Conservation (phyloP, 2,888 invertebrate species). For the Plebejus melissa region DNA sequence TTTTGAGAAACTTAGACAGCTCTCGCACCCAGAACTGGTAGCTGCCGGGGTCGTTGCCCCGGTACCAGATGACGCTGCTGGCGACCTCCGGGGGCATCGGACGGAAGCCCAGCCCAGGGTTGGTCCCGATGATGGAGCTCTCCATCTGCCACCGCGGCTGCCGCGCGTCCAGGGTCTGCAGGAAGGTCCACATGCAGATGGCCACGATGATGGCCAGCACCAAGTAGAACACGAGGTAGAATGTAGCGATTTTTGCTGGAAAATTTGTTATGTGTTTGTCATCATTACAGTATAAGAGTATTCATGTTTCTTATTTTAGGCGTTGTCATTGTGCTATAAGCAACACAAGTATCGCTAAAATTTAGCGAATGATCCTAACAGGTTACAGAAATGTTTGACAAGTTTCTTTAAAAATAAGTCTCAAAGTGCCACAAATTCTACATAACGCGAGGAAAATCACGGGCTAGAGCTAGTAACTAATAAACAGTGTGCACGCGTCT, state of each 20-base stretch:
- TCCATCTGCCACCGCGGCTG: slow-evolving; percentile 94
- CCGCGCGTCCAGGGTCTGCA: slow-evolving; percentile 92
- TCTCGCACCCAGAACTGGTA: slow-evolving; percentile 89
- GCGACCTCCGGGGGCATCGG: slow-evolving; percentile 94
- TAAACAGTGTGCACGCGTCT: background rate
- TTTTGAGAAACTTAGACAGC: slow-evolving; percentile 86
- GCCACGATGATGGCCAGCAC: slow-evolving; percentile 95
- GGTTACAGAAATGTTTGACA: too few relatives aligned
- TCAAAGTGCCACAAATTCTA: too few relatives aligned
- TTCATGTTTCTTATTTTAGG: too few relatives aligned
- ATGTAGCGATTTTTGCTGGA: slow-evolving; percentile 95
- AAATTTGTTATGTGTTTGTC: slow-evolving; percentile 32
- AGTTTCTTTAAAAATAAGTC: too few relatives aligned
- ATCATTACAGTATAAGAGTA: too few relatives aligned
- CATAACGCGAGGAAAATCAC: background rate
- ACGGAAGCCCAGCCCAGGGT: slow-evolving; percentile 97
- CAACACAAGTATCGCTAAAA: too few relatives aligned
- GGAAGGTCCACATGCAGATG: slow-evolving; percentile 96
- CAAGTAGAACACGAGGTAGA: slow-evolving; percentile 96
- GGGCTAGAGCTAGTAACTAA: background rate
- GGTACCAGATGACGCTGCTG: slow-evolving; percentile 97
- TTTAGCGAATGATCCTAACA: too few relatives aligned
- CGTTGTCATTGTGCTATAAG: too few relatives aligned
- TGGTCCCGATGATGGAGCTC: slow-evolving; percentile 93
- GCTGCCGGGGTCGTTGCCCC: slow-evolving; percentile 87